Evolutionary conservation across 2,888 invertebrate species (phyloP), one percentile per base, ranked within the genome.

Genomic region (Mechanitis messenoides): DNA sequence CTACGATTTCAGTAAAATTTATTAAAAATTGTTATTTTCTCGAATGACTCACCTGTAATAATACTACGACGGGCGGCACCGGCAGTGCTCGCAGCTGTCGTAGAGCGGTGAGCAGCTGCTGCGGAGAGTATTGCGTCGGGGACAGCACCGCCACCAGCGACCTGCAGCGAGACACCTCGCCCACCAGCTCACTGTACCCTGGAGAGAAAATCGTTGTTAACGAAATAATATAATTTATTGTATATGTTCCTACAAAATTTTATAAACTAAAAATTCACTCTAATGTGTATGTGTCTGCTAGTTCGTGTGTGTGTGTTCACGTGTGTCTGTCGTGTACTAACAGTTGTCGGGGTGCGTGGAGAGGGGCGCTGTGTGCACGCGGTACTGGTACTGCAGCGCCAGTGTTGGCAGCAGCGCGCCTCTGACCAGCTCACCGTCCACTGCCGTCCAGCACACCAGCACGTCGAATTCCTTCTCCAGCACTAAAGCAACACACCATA

Each of bases 401-500:
- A 94, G 83, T 1, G 92, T 93, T 0, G 93, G 92, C 68, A 93
- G 80, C 67, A 94, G 77, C 56, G 92, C 92, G 55, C 93, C 93
- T 58, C 92, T 83, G 1, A 92, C 92, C 71, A 93, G 78, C 74
- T 91, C 92, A 1, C 91, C 87, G 82, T 94, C 94, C 71, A 92
- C 92, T 61, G 88, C 89, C 66, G 93, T 92, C 84, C 93, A 83
- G 86, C 92, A 73, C 55, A 94, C 92, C 57, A 94, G 76, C 65
- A 93, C 93, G 79, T 94, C 94, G 80, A 91, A 92, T 71, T 91
- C 91, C 68, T 89, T 90, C 69, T 89, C 87, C 47, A 89, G 64
- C 53, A 88, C 89, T 90, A 74, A 28, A 55, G 62, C 33, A 63
- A 45, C 55, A 63, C 2, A 11, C 50, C 35, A 56, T n/a, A 58